These are phyloP conservation scores for Drosophila nasuta DNA, from an alignment of 1,140 invertebrate species.

Conservation along the genomic window DNA sequence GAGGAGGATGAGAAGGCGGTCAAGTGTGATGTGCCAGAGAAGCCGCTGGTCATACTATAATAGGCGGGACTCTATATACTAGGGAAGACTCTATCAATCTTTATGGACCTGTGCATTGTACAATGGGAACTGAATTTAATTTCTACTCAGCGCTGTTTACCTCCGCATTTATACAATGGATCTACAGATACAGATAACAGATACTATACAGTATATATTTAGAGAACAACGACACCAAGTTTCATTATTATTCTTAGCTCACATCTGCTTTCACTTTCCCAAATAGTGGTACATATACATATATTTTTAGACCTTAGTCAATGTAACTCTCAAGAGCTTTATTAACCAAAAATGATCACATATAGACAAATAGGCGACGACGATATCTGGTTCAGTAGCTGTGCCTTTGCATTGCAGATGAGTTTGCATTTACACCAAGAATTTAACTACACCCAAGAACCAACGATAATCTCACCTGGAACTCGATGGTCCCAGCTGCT, in stretches of 20 bases:
- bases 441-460: slow-evolving; percentile 35
- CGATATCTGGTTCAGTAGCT: slow-evolving; percentile 42
- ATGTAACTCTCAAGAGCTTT: slow-evolving; percentile 54
- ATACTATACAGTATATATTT: slow-evolving; percentile 6
- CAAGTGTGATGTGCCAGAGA: slow-evolving; percentile 78
- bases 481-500: slow-evolving; percentile 15
- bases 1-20: slow-evolving; percentile 74
- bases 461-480: slow-evolving; percentile 41
- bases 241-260: slow-evolving; percentile 10
- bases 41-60: slow-evolving; percentile 77
- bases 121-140: slow-evolving; percentile 68
- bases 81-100: slow-evolving; percentile 52
- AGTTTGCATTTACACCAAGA: slow-evolving; percentile 61
- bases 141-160: slow-evolving; percentile 57
- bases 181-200: slow-evolving; percentile 19
- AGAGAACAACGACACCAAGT: slow-evolving; percentile 23
- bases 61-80: slow-evolving; percentile 29
- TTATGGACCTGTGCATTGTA: slow-evolving; percentile 60
- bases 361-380: not conserved
- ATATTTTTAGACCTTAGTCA: slow-evolving; percentile 20
- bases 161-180: slow-evolving; percentile 61
- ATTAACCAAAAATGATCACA: slow-evolving; percentile 30
- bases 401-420: slow-evolving; percentile 43
- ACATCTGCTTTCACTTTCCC: slow-evolving; percentile 13
- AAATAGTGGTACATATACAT: slow-evolving; percentile 38